Evolutionary conservation across 2,888 invertebrate genomes (phyloP), one percentile per base, ranked within the genome.

Genomic region (Ophraella communa): DNA sequence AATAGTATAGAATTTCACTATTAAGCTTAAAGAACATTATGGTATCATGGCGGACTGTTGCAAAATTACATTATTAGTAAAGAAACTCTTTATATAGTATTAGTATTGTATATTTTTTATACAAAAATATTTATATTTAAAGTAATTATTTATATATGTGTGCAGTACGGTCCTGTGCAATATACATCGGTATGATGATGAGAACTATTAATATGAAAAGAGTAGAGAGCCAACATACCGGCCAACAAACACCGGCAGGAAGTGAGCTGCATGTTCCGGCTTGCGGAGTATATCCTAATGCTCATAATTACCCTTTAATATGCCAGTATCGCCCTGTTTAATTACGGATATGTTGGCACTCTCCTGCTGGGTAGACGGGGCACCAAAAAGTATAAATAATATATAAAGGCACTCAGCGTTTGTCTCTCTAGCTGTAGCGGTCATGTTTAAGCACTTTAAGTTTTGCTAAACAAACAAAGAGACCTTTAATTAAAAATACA

Each of bases 281-380:
- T 35, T 60, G 59, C 72, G 70, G 72, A 73, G 73, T 65, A 69
- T 68, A 68, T 69, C 68, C 69, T 76, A 76, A 78, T 77, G 74
- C 75, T 69, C 72, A 71, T 76, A 77, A 78, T 78, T 77, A 77
- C 74, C 71, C 74, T 77, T 76, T 77, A 78, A 77, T 77, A 74
- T 75, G 73, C 71, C 71, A 70, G 72, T 72, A 74, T 72, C 71
- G 65, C 71, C 67, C 69, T 66, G 66, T 62, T 70, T 69, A 64
- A 66, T 69, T 63, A 69, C 73, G 70, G 76, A 70, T 73, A 73
- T 74, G 62, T 65, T 24, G 49, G 14, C 49, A 23, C 24, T 67
- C 67, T 62, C 49, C 58, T 39, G 60, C 57, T 62, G 66, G 69
- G 71, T 27, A 10, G 49, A 17, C 23, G 24, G 14, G 14, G 23